These are phyloP conservation scores for Prunella strophiata DNA, from an alignment of 2,797 vertebrate species.

Conservation along the genomic window DNA sequence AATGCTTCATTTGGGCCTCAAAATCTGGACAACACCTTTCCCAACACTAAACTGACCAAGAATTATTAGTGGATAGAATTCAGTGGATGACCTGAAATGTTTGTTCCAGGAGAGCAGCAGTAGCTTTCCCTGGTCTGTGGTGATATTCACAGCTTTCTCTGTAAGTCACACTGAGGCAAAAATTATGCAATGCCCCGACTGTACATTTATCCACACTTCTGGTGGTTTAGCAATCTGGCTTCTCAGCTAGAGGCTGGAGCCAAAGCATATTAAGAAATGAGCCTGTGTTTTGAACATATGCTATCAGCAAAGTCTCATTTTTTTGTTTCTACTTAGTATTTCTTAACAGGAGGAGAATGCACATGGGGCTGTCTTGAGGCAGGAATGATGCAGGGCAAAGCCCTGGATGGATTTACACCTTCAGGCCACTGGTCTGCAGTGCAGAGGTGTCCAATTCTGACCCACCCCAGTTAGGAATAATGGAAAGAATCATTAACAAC, in stretches of 20 bases:
- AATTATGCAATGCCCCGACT: background rate
- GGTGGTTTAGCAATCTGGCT: conserved; percentile 11
- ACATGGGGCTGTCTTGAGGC: background rate
- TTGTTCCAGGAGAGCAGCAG: background rate
- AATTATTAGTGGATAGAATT: background rate
- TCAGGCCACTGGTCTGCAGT: background rate
- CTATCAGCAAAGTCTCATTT: conserved; percentile 20
- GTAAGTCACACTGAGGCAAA: background rate
- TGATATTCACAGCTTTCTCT: conserved; percentile 2
- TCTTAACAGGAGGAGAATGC: background rate
- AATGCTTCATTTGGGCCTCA: background rate
- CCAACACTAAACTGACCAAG: background rate
- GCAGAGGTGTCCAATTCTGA: background rate
- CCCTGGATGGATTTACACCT: background rate
- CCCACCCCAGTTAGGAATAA: background rate
- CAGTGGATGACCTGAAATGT: background rate
- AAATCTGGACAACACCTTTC: background rate
- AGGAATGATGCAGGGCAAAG: background rate
- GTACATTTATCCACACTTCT: background rate
- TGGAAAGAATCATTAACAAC: background rate
- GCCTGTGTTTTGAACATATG: background rate
- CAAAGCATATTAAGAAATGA: conserved; percentile 19
- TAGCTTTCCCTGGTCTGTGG: background rate
- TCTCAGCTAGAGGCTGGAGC: conserved; percentile 29
- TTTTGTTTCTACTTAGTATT: conserved; percentile 17